Percentiles rank a stretch among this genome's conserved stretches.
These are phyloP conservation scores for Drosophila orosa DNA, from an alignment of 1,140 invertebrate genomes.

Conservation along the genomic window DNA sequence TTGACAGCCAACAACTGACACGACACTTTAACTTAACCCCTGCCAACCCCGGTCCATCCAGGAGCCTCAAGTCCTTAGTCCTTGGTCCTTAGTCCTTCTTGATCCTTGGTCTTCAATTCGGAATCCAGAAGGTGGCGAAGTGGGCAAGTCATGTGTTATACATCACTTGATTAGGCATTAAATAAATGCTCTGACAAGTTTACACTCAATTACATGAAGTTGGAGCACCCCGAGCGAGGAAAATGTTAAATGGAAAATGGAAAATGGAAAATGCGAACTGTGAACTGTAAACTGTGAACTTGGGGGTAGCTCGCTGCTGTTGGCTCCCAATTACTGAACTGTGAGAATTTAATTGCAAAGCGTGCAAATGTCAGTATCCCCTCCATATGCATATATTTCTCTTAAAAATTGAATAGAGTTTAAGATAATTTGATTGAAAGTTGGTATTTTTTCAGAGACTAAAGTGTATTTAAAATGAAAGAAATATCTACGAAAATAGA, in stretches of 20 bases:
- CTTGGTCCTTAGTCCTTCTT: neutral
- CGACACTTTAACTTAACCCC: conserved; percentile 26
- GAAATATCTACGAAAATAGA: neutral
- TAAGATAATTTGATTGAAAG: neutral
- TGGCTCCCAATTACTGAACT: conserved; percentile 16
- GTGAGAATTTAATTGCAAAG: conserved; percentile 36
- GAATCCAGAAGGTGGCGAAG: conserved; percentile 22
- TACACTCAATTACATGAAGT: conserved; percentile 53
- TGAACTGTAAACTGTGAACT: conserved; percentile 6
- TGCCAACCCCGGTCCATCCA: neutral
- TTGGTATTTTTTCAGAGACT: neutral
- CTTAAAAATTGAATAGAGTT: neutral
- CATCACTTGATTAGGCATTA: conserved; percentile 68
- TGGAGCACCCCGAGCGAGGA: neutral
- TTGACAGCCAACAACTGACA: conserved; percentile 38
- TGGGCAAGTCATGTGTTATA: conserved; percentile 52
- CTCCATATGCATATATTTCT: neutral
- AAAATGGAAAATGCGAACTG: conserved; percentile 8
- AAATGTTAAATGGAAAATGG: neutral
- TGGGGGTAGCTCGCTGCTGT: neutral
- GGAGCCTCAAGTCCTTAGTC: no score
- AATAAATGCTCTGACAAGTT: conserved; percentile 52
- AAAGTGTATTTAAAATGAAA: no score
- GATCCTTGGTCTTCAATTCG: neutral
- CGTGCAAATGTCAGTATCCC: neutral